Percentiles rank a stretch among this genome's conserved stretches.
These are phyloP conservation scores for Caranx ignobilis DNA, from an alignment of 2,113 vertebrate species.

Conservation along the genomic window DNA sequence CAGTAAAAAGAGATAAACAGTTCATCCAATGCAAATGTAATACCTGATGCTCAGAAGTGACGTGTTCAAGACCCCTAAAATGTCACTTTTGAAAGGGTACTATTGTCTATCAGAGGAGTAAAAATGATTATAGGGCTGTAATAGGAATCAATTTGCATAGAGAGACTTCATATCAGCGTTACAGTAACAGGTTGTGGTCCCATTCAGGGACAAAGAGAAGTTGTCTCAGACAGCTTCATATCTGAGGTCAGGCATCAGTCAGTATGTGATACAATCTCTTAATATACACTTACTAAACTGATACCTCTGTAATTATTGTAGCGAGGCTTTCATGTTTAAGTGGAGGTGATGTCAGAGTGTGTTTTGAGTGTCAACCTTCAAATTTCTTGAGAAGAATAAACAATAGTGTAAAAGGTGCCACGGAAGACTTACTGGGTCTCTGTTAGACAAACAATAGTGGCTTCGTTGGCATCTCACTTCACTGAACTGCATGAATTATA, in stretches of 20 bases:
- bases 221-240: conserved; percentile 32
- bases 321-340: conserved; percentile 60
- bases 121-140: background rate
- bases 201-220: background rate
- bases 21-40: too few relatives aligned
- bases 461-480: conserved; percentile 56
- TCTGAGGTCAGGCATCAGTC: conserved; percentile 54
- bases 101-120: background rate
- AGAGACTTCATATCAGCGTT: background rate
- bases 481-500: conserved; percentile 65
- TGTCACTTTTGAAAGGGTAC: background rate
- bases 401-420: conserved; percentile 57
- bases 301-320: conserved; percentile 67
- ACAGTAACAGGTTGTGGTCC: background rate
- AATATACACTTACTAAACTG: conserved; percentile 51
- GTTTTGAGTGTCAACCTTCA: conserved; percentile 43
- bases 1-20: too few relatives aligned
- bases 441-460: conserved; percentile 61
- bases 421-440: conserved; percentile 51
- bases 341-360: conserved; percentile 61
- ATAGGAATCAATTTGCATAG: background rate
- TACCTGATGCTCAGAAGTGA: too few relatives aligned
- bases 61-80: too few relatives aligned
- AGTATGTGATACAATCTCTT: conserved; percentile 50
- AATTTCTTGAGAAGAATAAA: conserved; percentile 72